A percentile compares a stretch with the other conserved stretches of the same genome.
These are phyloP conservation scores for Ailurus styani DNA, from an alignment of 2,113 vertebrate species.

Conservation along the genomic window DNA sequence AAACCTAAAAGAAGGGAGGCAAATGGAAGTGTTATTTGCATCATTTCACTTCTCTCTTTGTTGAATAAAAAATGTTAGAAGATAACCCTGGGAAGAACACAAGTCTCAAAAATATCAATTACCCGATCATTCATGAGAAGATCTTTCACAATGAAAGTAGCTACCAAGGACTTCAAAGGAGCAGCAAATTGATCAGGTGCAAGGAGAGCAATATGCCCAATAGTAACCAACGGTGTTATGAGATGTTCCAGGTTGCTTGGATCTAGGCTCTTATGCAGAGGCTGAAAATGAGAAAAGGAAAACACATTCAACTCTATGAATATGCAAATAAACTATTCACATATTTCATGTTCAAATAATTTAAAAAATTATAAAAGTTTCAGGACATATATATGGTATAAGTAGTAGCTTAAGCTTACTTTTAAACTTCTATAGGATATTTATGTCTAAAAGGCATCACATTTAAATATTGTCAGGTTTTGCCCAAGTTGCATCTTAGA, in stretches of 20 bases:
- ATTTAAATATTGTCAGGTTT: background rate
- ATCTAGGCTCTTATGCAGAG: slow-evolving; percentile 95
- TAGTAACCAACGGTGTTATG: slow-evolving; percentile 94
- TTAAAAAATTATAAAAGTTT: background rate
- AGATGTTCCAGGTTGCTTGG: slow-evolving; percentile 96
- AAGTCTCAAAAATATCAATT: slow-evolving; percentile 26
- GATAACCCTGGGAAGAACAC: background rate
- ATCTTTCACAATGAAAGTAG: slow-evolving; percentile 98
- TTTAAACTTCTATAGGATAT: background rate
- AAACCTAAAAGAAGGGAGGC: background rate
- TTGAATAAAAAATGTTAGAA: background rate
- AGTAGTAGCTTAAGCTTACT: background rate
- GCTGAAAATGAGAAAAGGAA: slow-evolving; percentile 79
- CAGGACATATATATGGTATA: background rate
- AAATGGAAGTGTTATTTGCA: background rate
- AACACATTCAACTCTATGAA: background rate
- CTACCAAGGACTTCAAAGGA: slow-evolving; percentile 95
- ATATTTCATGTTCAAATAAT: background rate
- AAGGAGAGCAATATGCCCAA: slow-evolving; percentile 96
- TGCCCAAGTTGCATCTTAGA: background rate
- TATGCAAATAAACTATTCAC: background rate
- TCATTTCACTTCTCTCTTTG: background rate
- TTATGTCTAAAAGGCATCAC: background rate
- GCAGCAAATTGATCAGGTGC: slow-evolving; percentile 97
- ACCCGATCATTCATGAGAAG: slow-evolving; percentile 98